phyloP scores from a whole-genome alignment of 1,140 invertebrate genomes.

The Coptotermes formosanus region DNA sequence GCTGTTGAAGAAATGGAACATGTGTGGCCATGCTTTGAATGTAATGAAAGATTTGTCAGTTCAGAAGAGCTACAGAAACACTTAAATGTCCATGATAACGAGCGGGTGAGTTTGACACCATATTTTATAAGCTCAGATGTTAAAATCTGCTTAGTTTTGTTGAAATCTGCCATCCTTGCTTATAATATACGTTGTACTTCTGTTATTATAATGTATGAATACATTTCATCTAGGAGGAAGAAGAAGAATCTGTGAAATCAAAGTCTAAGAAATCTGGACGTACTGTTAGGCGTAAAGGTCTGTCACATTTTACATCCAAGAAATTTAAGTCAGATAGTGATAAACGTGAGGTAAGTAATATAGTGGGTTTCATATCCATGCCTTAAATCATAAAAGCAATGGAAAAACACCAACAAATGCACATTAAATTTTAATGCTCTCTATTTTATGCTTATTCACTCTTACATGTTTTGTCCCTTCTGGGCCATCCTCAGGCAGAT shows the following conservation, averaged over 20 bases:
- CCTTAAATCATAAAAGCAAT: too few species aligned
- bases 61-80: conserved; percentile 58
- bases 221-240: not conserved
- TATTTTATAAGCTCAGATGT: not conserved
- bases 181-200: too few species aligned
- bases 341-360: not conserved
- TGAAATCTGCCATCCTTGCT: too few species aligned
- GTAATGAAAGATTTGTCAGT: conserved; percentile 54
- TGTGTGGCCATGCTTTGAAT: conserved; percentile 61
- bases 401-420: too few species aligned
- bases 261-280: conserved; percentile 10
- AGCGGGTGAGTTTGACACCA: conserved; percentile 30
- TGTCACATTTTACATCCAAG: not conserved
- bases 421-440: too few species aligned
- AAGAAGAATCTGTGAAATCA: not conserved
- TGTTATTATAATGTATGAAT: too few species aligned
- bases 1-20: not conserved
- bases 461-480: too few species aligned
- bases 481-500: too few species aligned
- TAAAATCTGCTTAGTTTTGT: too few species aligned
- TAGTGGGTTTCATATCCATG: too few species aligned
- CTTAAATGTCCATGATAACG: conserved; percentile 54
- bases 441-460: too few species aligned
- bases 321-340: not conserved
- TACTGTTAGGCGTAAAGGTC: not conserved